A percentile compares a stretch with the other conserved stretches of the same genome.
These are phyloP conservation scores for Tor tambroides DNA, from an alignment of 2,113 vertebrate species.

Conservation along the genomic window DNA sequence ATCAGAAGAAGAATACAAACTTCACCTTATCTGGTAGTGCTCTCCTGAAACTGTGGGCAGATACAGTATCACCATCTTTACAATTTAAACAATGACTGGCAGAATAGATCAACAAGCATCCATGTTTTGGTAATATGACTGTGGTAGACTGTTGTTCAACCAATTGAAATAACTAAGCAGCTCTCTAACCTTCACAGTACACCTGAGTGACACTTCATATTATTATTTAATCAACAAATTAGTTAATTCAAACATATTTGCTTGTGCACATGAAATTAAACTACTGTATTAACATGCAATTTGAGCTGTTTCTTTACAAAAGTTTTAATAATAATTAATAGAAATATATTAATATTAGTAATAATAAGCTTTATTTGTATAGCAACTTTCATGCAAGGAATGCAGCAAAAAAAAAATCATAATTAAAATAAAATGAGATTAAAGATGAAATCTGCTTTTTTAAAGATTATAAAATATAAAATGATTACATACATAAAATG, in stretches of 20 bases:
- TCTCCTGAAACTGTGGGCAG: neutral
- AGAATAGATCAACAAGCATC: slow-evolving; percentile 1
- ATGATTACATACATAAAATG: neutral
- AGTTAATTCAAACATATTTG: neutral
- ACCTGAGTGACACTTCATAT: neutral
- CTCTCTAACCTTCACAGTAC: neutral
- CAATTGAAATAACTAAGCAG: neutral
- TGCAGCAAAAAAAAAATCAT: neutral
- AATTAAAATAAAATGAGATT: neutral
- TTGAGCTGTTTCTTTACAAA: too few species aligned
- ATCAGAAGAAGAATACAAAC: neutral
- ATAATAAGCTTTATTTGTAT: neutral
- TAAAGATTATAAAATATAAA: neutral
- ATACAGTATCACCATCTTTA: neutral
- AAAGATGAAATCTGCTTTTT: neutral
- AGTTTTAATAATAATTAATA: too few species aligned
- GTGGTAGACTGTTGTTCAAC: neutral
- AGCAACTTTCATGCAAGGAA: neutral
- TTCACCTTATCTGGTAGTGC: slow-evolving; percentile 3
- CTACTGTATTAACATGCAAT: neutral
- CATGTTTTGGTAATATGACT: neutral
- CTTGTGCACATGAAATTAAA: neutral
- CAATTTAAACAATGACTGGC: neutral
- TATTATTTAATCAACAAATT: neutral
- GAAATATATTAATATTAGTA: neutral